Base-by-base conservation (phyloP, 2,113 vertebrate species). In the Smithornis capensis region DNA sequence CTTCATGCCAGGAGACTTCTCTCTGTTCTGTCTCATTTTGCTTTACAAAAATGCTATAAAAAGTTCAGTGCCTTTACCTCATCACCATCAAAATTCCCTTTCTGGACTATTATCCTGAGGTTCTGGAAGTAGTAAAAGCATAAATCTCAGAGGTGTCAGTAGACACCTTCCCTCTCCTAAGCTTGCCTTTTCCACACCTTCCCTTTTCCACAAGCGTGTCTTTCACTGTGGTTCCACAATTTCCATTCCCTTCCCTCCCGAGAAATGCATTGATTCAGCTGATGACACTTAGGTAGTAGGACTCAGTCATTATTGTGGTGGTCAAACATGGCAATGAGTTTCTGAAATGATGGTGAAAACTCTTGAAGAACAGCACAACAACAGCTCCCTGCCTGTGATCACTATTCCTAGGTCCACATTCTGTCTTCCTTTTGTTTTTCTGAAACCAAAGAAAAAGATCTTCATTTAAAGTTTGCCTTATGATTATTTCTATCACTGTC, bases 231-330 rank as follows among this genome's bases (percentile, higher is more conserved):
- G 17, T 77, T 17, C 8, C 19, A 69, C 19, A 4, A 5, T 81
- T 81, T 81, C 40, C 11, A 35, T 79, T 88, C 11, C 19, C 22
- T 78, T 67, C 10, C 19, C 28, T 53, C 14, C 28, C 22, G 23
- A 31, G 5, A 17, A 63, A 37, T 50, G 33, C 50, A 35, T 21
- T 49, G 59, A 77, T 18, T 73, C 37, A 64, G n/a, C 16, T 62
- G 12, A 35, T 7, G 11, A 31, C 19, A 9, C 7, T 24, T 56
- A 80, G 9, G 4, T 19, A 60, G 24, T n/a, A 77, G 40, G 44
- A 65, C 6, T 33, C 0, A 0, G 21, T 27, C 6, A 10, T 37
- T 0, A 0, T 57, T 89, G 62, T 71, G 25, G 19, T 47, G 40
- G 40, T 7, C 15, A 83, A 86, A 86, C 2, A 19, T 1, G 2